phyloP scores from a whole-genome alignment of 2,888 invertebrate genomes.

The Platycnemis pennipes region DNA sequence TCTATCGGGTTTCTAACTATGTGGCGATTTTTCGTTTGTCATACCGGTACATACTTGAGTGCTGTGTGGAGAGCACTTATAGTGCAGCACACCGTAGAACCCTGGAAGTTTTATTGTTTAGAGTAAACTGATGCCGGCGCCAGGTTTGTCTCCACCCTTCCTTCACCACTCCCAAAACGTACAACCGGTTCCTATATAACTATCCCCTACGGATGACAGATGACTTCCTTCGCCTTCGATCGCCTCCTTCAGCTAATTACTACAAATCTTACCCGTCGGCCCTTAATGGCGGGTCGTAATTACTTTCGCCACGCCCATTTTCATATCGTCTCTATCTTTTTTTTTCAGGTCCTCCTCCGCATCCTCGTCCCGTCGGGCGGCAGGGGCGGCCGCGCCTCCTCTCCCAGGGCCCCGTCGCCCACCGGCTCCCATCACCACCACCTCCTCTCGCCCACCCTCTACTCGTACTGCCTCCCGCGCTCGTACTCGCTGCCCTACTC shows the following conservation, averaged over 20 bases:
- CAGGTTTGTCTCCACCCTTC: too few relatives aligned
- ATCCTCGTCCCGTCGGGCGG: conserved; percentile 9
- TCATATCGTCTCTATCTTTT: neutral
- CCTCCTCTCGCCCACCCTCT: conserved; percentile 42
- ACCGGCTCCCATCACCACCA: neutral
- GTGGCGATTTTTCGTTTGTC: too few relatives aligned
- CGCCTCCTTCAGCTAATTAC: neutral
- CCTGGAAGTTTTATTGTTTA: too few relatives aligned
- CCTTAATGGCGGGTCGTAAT: neutral
- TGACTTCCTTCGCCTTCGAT: neutral
- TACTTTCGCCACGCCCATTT: neutral
- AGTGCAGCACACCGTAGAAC: too few relatives aligned
- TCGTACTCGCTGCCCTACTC: conserved; percentile 34
- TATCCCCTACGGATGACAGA: neutral
- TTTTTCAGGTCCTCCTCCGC: conserved; percentile 47
- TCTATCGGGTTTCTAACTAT: too few relatives aligned
- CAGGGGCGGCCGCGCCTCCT: neutral
- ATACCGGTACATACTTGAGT: too few relatives aligned
- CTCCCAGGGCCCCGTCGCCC: neutral
- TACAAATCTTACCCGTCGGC: neutral
- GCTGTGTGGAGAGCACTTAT: too few relatives aligned
- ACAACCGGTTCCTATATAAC: too few relatives aligned
- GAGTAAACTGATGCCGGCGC: too few relatives aligned
- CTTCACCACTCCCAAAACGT: too few relatives aligned
- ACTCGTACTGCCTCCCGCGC: conserved; percentile 25